Evolutionary conservation across 64 coral and sea anemone species (phyloP).

Genomic region (Acropora tenuis): DNA sequence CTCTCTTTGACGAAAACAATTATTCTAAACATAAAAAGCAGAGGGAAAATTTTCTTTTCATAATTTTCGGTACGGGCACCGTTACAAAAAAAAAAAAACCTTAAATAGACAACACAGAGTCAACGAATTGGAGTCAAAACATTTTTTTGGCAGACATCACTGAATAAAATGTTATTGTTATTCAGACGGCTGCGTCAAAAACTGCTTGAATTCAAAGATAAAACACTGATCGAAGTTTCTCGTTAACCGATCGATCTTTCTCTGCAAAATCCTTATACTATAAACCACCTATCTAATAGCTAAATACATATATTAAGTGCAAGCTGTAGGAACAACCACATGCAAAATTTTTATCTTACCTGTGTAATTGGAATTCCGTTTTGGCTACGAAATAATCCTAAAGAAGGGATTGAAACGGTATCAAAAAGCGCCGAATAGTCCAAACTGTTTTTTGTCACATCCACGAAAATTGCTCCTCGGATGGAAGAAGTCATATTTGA

Average conservation of each 20-base stretch:
- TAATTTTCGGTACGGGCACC: not conserved
- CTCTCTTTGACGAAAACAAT: not conserved
- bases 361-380: constrained; percentile 16
- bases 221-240: not conserved
- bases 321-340: not conserved
- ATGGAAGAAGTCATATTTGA: not conserved
- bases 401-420: not conserved
- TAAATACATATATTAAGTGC: not conserved
- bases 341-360: not conserved
- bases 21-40: not conserved
- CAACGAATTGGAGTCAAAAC: not conserved
- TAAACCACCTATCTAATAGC: not conserved
- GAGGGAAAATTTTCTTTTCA: not conserved
- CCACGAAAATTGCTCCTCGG: not conserved
- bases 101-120: not conserved
- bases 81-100: not conserved
- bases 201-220: not conserved
- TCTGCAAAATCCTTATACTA: not conserved
- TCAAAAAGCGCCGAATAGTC: constrained; percentile 6
- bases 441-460: constrained; percentile 9
- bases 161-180: not conserved
- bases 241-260: not conserved
- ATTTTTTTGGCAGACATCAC: not conserved
- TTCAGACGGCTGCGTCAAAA: not conserved
- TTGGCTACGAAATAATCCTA: constrained; percentile 28